These are phyloP conservation scores for Myrmecophaga tridactyla DNA, from an alignment of 2,113 vertebrate genomes.

Conservation along the genomic window DNA sequence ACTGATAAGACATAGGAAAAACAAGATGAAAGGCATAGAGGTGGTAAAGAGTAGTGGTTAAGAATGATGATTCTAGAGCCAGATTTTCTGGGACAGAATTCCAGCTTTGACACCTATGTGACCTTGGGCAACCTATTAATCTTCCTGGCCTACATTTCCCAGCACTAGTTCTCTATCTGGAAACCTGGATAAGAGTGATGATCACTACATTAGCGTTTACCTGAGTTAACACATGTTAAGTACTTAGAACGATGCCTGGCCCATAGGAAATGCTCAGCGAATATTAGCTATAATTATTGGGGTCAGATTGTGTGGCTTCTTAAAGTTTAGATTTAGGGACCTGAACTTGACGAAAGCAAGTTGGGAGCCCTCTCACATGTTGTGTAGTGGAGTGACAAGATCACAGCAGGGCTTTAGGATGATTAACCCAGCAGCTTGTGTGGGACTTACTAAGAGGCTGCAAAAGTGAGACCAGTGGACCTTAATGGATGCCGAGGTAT, in stretches of 20 bases:
- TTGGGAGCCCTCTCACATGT: neutral
- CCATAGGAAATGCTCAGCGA: neutral
- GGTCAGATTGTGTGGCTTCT: neutral
- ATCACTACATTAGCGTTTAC: neutral
- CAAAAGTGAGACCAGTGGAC: neutral
- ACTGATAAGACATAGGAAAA: neutral
- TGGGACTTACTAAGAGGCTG: neutral
- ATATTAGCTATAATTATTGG: rapidly evolving
- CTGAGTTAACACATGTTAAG: neutral
- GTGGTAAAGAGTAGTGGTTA: neutral
- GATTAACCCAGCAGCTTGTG: neutral
- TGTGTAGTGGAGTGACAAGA: neutral
- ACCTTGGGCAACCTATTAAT: neutral
- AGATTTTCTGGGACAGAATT: neutral
- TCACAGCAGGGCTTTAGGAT: neutral
- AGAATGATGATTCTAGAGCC: neutral
- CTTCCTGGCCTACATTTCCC: too few relatives aligned
- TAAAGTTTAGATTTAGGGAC: neutral
- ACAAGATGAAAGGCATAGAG: neutral
- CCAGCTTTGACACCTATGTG: neutral
- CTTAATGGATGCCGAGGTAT: neutral
- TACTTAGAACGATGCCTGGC: neutral
- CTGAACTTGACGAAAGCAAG: neutral
- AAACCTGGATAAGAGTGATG: neutral
- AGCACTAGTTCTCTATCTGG: neutral